Conservation (phyloP, 2,113 vertebrate species). For the Catharus minimus region DNA sequence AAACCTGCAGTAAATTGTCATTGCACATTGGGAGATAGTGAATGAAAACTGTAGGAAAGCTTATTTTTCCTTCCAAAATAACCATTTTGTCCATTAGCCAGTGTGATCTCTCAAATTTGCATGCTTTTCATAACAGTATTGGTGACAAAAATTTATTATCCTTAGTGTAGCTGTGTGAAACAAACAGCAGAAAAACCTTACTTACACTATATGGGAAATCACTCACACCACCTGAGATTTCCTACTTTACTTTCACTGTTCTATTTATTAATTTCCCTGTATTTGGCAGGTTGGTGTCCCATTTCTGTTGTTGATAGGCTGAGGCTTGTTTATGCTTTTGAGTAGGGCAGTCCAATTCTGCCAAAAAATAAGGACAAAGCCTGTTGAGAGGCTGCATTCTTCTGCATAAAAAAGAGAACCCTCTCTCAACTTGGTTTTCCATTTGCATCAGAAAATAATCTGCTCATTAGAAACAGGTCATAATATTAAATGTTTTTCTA, state of each 20-base stretch:
- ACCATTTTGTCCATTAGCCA: neutral
- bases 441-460: constrained; percentile 30
- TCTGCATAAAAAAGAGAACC: neutral
- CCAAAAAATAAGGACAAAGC: constrained; percentile 16
- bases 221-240: constrained; percentile 11
- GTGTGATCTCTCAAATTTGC: neutral
- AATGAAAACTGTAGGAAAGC: neutral
- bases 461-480: constrained; percentile 3
- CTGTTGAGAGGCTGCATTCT: neutral
- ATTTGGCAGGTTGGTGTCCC: constrained; percentile 10
- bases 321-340: constrained; percentile 1
- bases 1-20: neutral
- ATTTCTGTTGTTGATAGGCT: constrained; percentile 1
- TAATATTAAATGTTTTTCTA: constrained; percentile 1
- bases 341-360: neutral
- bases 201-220: neutral
- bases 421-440: neutral
- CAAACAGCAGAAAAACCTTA: constrained; percentile 13
- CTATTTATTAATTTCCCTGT: neutral
- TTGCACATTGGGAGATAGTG: neutral
- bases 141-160: constrained; percentile 10
- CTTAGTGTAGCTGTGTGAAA: neutral
- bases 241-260: constrained; percentile 26
- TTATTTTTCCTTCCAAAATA: constrained; percentile 7
- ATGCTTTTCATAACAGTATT: neutral